phyloP scores from a whole-genome alignment of 2,113 vertebrate genomes.

The Entomyzon cyanotis region DNA sequence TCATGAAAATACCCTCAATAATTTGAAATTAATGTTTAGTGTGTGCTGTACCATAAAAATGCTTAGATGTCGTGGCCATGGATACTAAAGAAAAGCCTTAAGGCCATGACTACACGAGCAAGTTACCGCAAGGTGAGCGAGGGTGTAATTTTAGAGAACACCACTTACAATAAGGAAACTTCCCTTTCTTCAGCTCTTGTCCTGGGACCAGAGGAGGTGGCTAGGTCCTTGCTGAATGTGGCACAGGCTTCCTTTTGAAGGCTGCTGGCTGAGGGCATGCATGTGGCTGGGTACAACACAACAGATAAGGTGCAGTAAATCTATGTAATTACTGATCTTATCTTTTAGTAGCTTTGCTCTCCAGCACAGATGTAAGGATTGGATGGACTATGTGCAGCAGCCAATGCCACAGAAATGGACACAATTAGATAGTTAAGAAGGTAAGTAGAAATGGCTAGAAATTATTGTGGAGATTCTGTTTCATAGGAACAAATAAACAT shows the following conservation, averaged over 20 bases:
- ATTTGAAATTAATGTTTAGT: slow-evolving; percentile 66
- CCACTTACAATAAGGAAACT: neutral
- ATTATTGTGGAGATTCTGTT: neutral
- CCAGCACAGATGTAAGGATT: neutral
- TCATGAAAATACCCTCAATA: slow-evolving; percentile 61
- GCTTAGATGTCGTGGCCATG: slow-evolving; percentile 49
- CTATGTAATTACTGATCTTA: neutral
- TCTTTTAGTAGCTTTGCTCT: neutral
- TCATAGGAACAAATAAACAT: neutral
- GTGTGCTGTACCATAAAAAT: slow-evolving; percentile 33
- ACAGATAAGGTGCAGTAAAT: neutral
- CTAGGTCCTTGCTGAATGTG: neutral
- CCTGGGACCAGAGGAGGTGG: neutral
- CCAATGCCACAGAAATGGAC: neutral
- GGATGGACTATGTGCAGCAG: neutral
- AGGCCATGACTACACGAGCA: slow-evolving; percentile 34
- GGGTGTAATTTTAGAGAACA: slow-evolving; percentile 25
- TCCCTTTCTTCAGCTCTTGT: neutral
- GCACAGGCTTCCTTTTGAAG: neutral
- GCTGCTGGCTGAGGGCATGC: neutral
- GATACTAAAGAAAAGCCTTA: slow-evolving; percentile 52
- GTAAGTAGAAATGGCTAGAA: neutral
- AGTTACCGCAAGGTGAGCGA: slow-evolving; percentile 49
- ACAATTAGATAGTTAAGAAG: neutral
- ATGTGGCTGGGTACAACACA: neutral